Conservation (phyloP, 2,113 vertebrate species). For the Bombycilla garrulus region DNA sequence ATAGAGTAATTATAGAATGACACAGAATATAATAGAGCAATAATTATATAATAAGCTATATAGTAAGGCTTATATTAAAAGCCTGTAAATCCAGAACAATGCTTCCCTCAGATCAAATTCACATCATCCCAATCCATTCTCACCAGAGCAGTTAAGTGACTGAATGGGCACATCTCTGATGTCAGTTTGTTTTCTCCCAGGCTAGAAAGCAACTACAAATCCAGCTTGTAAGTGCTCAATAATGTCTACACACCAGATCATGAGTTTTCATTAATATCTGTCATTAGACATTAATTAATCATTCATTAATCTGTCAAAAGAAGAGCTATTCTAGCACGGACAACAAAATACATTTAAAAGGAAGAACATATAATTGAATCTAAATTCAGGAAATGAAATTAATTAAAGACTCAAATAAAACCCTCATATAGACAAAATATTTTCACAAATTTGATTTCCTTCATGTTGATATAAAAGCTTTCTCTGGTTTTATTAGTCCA, state of each 20-base stretch:
- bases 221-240: not conserved
- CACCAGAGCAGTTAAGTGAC: not conserved
- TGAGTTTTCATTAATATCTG: not conserved
- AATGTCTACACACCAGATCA: not conserved
- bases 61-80: not conserved
- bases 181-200: not conserved
- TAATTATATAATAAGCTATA: not conserved
- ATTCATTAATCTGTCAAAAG: not conserved
- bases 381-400: slow-evolving; percentile 37
- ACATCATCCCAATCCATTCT: not conserved
- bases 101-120: not conserved
- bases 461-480: not conserved
- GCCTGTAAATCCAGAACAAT: not conserved
- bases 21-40: not conserved
- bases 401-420: slow-evolving; percentile 37
- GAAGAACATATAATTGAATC: slow-evolving; percentile 4
- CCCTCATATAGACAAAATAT: not conserved
- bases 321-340: not conserved
- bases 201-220: not conserved
- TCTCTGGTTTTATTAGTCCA: not conserved
- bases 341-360: not conserved
- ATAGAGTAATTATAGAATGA: not conserved
- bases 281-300: not conserved
- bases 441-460: slow-evolving; percentile 15
- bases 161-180: not conserved